phyloP scores from a whole-genome alignment of 2,797 vertebrate species.

The Acridotheres tristis region DNA sequence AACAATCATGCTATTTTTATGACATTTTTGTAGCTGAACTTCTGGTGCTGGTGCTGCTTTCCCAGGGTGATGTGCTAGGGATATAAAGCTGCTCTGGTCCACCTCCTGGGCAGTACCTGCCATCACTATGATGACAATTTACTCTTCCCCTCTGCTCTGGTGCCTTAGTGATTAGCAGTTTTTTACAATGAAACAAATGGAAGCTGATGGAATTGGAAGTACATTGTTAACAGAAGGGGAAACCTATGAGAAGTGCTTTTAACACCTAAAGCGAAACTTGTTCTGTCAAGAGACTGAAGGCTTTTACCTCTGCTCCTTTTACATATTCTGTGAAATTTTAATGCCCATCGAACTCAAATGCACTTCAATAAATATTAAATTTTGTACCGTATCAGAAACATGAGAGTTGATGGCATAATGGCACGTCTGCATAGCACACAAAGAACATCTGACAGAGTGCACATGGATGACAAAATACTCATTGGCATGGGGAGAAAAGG shows the following conservation, averaged over 20 bases:
- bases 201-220: background rate
- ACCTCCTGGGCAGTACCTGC: background rate
- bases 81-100: background rate
- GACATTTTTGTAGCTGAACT: background rate
- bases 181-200: background rate
- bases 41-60: background rate
- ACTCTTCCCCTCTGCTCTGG: background rate
- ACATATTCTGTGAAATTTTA: constrained; percentile 32
- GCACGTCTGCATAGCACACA: background rate
- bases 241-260: constrained; percentile 7
- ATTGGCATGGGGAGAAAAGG: background rate
- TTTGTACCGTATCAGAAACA: background rate
- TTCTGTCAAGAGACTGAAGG: constrained; percentile 3
- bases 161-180: background rate
- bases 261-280: background rate
- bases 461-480: constrained; percentile 7
- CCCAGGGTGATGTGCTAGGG: background rate
- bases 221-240: background rate
- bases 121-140: background rate
- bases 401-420: background rate
- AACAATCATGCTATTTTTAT: background rate
- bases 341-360: background rate
- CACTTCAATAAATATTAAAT: constrained; percentile 21
- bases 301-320: constrained; percentile 12
- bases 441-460: background rate